Percentiles rank a stretch among this genome's conserved stretches.
Evolutionary conservation across 2,113 vertebrate species (phyloP).

Genomic region (Hippoglossus stenolepis): DNA sequence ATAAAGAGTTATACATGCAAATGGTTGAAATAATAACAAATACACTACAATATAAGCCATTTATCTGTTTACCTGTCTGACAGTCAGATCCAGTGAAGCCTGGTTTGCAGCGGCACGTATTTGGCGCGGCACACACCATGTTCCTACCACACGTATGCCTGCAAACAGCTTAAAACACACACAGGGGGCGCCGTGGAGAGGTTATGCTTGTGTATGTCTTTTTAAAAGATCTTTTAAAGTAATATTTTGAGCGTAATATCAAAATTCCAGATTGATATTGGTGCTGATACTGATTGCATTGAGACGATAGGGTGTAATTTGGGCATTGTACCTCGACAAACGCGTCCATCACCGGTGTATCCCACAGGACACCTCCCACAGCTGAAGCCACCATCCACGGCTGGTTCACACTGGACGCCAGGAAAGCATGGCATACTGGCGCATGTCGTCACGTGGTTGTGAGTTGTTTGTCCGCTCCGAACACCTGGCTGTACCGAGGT

Average conservation of each 20-base stretch:
- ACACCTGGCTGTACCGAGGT: background rate
- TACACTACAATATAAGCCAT: fast-evolving
- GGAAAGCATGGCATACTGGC: constrained; percentile 70
- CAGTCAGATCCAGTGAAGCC: constrained; percentile 76
- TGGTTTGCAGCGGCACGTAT: constrained; percentile 79
- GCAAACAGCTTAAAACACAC: constrained; percentile 69
- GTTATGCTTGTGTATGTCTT: too few relatives aligned
- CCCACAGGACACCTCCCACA: constrained; percentile 84
- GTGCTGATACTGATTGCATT: too few relatives aligned
- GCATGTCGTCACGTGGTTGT: constrained; percentile 39
- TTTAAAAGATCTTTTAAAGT: background rate
- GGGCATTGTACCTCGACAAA: constrained; percentile 75
- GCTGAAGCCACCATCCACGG: constrained; percentile 26
- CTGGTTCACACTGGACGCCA: constrained; percentile 71
- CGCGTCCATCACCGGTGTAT: constrained; percentile 79
- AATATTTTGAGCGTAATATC: background rate
- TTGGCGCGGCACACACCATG: constrained; percentile 80
- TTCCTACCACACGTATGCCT: constrained; percentile 76
- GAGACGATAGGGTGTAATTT: too few relatives aligned
- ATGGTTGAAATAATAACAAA: background rate
- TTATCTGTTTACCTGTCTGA: constrained; percentile 61
- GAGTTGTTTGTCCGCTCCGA: background rate
- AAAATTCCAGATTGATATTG: too few relatives aligned
- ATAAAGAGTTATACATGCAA: background rate
- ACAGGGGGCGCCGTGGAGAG: background rate